Percentiles rank a stretch among this genome's conserved stretches.
Evolutionary conservation across 2,888 invertebrate genomes (phyloP).

Genomic region (Thereva unica): DNA sequence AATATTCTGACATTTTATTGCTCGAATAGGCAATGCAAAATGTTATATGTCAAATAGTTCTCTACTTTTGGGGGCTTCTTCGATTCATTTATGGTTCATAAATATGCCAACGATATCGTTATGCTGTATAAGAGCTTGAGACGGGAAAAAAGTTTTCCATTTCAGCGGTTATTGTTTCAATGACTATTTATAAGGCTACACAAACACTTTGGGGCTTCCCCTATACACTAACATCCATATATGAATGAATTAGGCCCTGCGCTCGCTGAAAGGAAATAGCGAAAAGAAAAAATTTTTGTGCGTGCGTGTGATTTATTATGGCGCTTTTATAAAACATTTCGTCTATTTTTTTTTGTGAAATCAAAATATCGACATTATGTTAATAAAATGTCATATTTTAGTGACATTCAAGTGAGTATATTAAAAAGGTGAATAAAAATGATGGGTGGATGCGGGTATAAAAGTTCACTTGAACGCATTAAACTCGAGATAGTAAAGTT

Average conservation of each 20-base stretch:
- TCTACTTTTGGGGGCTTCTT: slow-evolving; percentile 28
- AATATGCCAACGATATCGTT: slow-evolving; percentile 33
- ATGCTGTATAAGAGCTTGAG: slow-evolving; percentile 11
- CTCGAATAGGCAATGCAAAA: slow-evolving; percentile 26
- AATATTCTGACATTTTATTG: slow-evolving; percentile 25
- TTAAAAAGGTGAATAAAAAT: background rate
- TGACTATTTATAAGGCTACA: slow-evolving; percentile 32
- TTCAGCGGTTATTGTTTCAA: slow-evolving; percentile 26
- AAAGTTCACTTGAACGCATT: no score
- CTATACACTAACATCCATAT: background rate
- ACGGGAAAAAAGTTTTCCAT: slow-evolving; percentile 14
- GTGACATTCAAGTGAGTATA: slow-evolving; percentile 14
- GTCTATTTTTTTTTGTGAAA: slow-evolving; percentile 17
- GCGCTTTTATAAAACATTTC: slow-evolving; percentile 11
- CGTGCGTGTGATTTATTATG: slow-evolving; percentile 22
- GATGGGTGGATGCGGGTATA: background rate
- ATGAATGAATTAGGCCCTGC: background rate
- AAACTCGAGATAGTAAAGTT: no score
- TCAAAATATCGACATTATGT: slow-evolving; percentile 26
- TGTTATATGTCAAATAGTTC: slow-evolving; percentile 27
- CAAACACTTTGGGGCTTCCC: slow-evolving; percentile 11
- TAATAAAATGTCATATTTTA: slow-evolving; percentile 29
- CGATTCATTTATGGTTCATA: slow-evolving; percentile 33
- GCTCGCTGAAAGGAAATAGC: background rate
- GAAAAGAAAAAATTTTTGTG: background rate